Evolutionary conservation across 2,888 invertebrate genomes (phyloP).

Genomic region (Drosophila hamatofila): DNA sequence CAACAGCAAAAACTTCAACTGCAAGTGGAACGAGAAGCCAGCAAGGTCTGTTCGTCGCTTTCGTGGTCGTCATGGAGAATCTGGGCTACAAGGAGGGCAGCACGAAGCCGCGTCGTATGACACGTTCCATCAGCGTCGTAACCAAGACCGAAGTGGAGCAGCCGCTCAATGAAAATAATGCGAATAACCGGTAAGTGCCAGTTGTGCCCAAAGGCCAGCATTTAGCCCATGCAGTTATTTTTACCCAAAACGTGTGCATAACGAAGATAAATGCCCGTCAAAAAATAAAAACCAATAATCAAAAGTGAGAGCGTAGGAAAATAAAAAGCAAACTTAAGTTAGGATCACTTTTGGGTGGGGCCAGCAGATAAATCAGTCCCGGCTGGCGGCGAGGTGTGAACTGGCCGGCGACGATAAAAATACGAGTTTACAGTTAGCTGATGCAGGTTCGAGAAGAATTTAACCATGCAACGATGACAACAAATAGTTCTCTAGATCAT

Average conservation of each 20-base stretch:
- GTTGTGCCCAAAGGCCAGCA: slow-evolving; percentile 43
- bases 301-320: slow-evolving; percentile 7
- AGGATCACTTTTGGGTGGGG: slow-evolving; percentile 7
- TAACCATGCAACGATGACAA: neutral
- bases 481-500: slow-evolving; percentile 6
- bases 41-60: slow-evolving; percentile 54
- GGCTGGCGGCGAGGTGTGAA: neutral
- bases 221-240: slow-evolving; percentile 25
- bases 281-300: neutral
- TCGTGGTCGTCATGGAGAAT: slow-evolving; percentile 86
- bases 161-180: slow-evolving; percentile 84
- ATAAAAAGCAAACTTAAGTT: neutral
- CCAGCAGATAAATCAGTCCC: neutral
- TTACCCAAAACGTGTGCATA: slow-evolving; percentile 6
- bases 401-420: neutral
- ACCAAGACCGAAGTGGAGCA: slow-evolving; percentile 85
- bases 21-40: slow-evolving; percentile 37
- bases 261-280: neutral
- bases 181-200: slow-evolving; percentile 82
- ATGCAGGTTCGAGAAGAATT: neutral
- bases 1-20: slow-evolving; percentile 37
- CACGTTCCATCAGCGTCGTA: slow-evolving; percentile 84
- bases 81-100: slow-evolving; percentile 88
- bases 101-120: slow-evolving; percentile 85
- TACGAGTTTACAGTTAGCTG: slow-evolving; percentile 10